Evolutionary conservation across 1,140 invertebrate genomes (phyloP), one percentile per base, ranked within the genome.

Genomic region (Zaprionus kolodkinae): DNA sequence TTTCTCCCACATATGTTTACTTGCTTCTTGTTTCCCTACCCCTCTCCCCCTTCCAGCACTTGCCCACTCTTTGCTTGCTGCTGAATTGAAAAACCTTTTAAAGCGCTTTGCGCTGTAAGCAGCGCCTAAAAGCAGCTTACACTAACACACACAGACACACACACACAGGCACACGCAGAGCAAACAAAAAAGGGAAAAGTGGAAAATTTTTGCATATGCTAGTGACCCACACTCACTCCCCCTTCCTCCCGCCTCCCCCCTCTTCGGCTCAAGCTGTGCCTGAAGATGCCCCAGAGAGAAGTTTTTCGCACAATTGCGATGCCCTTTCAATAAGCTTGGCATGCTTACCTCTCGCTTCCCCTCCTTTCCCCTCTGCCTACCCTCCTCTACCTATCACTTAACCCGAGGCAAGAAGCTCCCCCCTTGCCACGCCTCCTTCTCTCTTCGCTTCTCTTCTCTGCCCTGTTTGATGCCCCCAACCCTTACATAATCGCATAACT

Each of bases 91-190:
- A 82, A 87, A 79, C 72, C 83, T 79, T 87, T 87, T 87, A 87
- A 87, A 82, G 83, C 83, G 83, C 83, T 86, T 85, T 73, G 21
- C 63, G 63, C 83, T 82, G 79, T 86, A 82, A 82, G 66, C 83
- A 74, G 69, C 79, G 69, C 70, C 84, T 87, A 82, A 86, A 82
- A 87, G 83, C 72, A 55, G 83, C 83, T 87, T 87, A 87, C 56
- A 43, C 65, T 21, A 15, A 65, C 50, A 21, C 72, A 76, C 65
- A 57, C 59, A 56, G 45, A 45, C 52, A 43, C 65, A 57, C 59
- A 56, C 50, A 45, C 52, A 43, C 45, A 25, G 21, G 9, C 43
- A 36, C 52, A 50, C 11, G 7, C 54, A 68, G 61, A 21, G 57
- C 65, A 81, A 81, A 82, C 62, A 81, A 54, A 50, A n/a, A 48